Percentiles rank a stretch among this genome's conserved stretches.
These are phyloP conservation scores for Formicarius rufipectus DNA, from an alignment of 2,113 vertebrate species.

Conservation along the genomic window DNA sequence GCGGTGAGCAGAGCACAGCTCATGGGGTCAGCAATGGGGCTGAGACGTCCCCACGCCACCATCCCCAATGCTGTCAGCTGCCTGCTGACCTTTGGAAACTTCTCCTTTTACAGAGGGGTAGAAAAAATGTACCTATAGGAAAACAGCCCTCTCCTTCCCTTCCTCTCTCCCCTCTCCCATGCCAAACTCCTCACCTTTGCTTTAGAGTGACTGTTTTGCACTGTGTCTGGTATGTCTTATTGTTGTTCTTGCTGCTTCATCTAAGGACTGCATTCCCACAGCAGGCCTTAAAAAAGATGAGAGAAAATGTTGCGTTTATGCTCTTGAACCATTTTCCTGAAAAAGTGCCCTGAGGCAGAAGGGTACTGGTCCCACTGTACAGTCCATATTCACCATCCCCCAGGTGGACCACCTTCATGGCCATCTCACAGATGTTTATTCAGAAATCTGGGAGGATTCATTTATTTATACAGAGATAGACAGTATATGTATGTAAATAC, in stretches of 20 bases:
- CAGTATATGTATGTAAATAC: neutral
- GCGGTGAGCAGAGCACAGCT: neutral
- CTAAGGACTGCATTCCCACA: neutral
- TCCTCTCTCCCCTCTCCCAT: neutral
- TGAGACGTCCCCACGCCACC: rapidly evolving
- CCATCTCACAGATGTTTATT: neutral
- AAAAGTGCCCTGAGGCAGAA: neutral
- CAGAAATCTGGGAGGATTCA: neutral
- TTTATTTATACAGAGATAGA: neutral
- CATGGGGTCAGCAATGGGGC: rapidly evolving
- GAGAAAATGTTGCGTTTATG: neutral
- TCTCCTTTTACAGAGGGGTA: neutral
- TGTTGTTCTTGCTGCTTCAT: neutral
- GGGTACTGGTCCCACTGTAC: neutral
- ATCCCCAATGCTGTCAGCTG: neutral
- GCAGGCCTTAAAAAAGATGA: neutral
- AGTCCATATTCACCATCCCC: neutral
- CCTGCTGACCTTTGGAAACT: neutral
- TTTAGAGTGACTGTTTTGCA: neutral
- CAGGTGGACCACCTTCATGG: neutral
- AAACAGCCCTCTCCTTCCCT: neutral
- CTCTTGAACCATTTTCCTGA: neutral
- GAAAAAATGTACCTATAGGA: neutral
- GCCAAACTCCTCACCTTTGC: neutral
- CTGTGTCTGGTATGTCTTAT: neutral